Base-by-base conservation (phyloP, 2,888 invertebrate genomes). In the Hermaeophaga mercurialis region DNA sequence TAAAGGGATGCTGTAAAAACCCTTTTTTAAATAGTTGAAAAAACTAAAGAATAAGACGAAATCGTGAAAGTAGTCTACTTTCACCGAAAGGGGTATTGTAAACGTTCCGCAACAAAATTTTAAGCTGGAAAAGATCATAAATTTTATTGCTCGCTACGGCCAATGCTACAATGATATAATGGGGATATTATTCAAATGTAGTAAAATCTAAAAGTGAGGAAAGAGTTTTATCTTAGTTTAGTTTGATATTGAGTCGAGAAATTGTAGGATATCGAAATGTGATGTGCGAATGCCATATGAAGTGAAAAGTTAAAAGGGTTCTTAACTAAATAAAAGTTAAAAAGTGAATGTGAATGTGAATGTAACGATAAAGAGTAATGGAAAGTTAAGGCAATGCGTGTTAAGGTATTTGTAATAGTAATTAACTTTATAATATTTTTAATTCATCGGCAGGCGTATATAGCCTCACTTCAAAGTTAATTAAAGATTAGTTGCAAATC, bases 11-110 rank as follows among this genome's bases (percentile, higher is more conserved):
- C 59, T 63, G 65, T 68, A 68, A 71, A 66, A 67, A 67, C 69
- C 68, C 68, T 70, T 69, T 64, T 69, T 66, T 57, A 65, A 65
- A 61, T 62, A 64, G 65, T 65, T 68, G 66, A 67, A 63, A 63
- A 65, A 65, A 41, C 45, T 43, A 46, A 54, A 48, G 52, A 61
- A 46, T 57, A 58, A 57, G 59, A 55, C 44, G 58, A 63, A 63
- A 64, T 65, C 65, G 58, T 59, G 61, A 63, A 64, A 66, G 61
- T 61, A 63, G 62, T 66, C 52, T 61, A 69, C 69, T 71, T 70
- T 71, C 71, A 66, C 67, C 62, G 63, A 67, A 70, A 66, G 66
- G 69, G 66, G 68, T 65, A 57, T 60, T 50, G 54, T 50, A 19
- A 52, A 52, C 24, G 33, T 3, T 3, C 12, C 19, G 26, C 31